Evolutionary conservation across 2,797 vertebrate genomes (phyloP).

Genomic region (Bryconaethiops microstoma): DNA sequence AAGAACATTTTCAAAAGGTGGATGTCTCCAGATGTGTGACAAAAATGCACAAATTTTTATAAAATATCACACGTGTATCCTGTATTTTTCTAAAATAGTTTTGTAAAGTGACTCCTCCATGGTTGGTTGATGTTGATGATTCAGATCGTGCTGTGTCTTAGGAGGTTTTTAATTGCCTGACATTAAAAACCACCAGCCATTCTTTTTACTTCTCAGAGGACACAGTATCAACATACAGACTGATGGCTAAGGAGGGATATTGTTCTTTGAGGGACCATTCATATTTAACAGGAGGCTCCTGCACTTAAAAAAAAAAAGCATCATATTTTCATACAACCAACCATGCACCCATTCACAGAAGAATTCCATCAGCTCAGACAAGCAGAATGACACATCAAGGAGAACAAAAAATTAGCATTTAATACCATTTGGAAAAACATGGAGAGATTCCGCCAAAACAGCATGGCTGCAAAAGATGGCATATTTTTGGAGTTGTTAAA

Average conservation of each 20-base stretch:
- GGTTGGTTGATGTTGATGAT: not conserved
- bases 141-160: not conserved
- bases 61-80: not conserved
- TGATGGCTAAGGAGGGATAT: not conserved
- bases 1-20: not conserved
- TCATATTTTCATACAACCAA: not conserved
- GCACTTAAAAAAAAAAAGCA: not conserved
- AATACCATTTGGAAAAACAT: not conserved
- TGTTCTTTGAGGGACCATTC: not conserved
- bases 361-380: not conserved
- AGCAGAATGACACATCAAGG: not conserved
- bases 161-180: not conserved
- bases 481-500: conserved; percentile 16
- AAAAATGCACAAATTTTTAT: not conserved
- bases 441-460: not conserved
- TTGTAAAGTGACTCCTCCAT: not conserved
- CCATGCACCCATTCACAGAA: not conserved
- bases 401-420: not conserved
- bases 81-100: not conserved
- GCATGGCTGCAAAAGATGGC: not conserved
- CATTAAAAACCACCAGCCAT: not conserved
- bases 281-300: not conserved
- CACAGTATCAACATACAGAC: not conserved
- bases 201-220: not conserved
- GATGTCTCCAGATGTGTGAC: no score